These are phyloP conservation scores for Crenuchus spilurus DNA, from an alignment of 2,797 vertebrate genomes.

Conservation along the genomic window DNA sequence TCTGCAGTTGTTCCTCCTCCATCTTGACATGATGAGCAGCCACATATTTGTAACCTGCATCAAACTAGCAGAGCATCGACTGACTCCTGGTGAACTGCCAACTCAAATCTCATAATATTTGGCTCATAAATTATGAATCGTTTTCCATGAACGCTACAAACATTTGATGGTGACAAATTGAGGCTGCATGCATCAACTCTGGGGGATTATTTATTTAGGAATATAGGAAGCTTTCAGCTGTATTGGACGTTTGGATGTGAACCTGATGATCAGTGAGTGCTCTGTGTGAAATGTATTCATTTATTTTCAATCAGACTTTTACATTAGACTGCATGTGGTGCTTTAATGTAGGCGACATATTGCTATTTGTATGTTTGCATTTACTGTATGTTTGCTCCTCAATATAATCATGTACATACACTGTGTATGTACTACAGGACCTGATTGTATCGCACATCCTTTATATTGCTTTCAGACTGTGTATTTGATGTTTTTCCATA, in stretches of 20 bases:
- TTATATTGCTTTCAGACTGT: no score
- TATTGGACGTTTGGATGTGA: background rate
- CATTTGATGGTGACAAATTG: background rate
- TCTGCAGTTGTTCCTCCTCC: background rate
- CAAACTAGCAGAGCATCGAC: background rate
- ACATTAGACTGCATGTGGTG: no score
- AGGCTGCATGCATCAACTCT: background rate
- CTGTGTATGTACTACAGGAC: no score
- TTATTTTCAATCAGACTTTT: no score
- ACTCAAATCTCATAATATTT: background rate
- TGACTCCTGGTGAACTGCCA: background rate
- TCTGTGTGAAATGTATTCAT: no score
- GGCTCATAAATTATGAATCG: constrained; percentile 29
- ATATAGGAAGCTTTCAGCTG: background rate
- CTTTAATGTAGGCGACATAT: no score
- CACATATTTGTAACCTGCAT: no score
- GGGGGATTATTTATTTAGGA: background rate
- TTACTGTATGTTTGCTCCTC: no score
- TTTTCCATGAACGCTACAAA: constrained; percentile 11
- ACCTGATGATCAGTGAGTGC: background rate
- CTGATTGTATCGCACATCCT: no score
- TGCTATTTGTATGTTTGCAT: no score
- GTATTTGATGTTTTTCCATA: no score
- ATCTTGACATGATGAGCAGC: background rate
- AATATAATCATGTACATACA: no score